phyloP scores from a whole-genome alignment of 2,797 vertebrate genomes.

The Sebastes hopkinsi region DNA sequence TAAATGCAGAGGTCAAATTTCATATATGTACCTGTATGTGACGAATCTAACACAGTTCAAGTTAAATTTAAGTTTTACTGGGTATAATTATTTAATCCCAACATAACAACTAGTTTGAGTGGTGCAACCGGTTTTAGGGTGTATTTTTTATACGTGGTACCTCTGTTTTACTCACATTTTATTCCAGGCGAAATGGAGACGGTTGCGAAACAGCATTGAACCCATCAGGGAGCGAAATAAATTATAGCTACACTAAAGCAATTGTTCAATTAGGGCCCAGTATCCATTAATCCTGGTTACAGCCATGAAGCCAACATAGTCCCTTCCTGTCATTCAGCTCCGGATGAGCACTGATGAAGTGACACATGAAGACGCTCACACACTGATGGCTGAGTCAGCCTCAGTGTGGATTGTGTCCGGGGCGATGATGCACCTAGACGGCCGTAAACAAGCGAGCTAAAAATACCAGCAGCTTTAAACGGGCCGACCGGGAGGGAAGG shows the following conservation, averaged over 20 bases:
- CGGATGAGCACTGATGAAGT: slow-evolving; percentile 10
- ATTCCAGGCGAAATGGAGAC: background rate
- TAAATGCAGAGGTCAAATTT: too few species aligned
- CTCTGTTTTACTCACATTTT: background rate
- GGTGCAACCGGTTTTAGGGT: too few species aligned
- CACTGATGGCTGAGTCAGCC: background rate
- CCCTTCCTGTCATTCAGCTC: background rate
- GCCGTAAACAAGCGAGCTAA: slow-evolving; percentile 52
- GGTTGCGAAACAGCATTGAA: background rate
- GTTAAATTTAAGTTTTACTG: too few species aligned
- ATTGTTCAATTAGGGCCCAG: too few species aligned
- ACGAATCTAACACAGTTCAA: too few species aligned
- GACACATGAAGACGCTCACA: background rate
- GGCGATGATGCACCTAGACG: slow-evolving; percentile 33
- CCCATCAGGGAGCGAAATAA: background rate
- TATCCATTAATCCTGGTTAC: background rate
- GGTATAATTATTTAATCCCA: too few species aligned
- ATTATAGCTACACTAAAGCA: background rate
- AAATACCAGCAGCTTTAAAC: slow-evolving; percentile 56
- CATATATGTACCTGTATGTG: too few species aligned
- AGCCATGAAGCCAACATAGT: background rate
- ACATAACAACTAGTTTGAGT: too few species aligned
- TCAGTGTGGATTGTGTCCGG: slow-evolving; percentile 44
- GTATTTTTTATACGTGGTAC: too few species aligned
- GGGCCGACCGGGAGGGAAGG: background rate